Evolutionary conservation across 2,888 invertebrate genomes (phyloP).

Genomic region (Artemia sinica): DNA sequence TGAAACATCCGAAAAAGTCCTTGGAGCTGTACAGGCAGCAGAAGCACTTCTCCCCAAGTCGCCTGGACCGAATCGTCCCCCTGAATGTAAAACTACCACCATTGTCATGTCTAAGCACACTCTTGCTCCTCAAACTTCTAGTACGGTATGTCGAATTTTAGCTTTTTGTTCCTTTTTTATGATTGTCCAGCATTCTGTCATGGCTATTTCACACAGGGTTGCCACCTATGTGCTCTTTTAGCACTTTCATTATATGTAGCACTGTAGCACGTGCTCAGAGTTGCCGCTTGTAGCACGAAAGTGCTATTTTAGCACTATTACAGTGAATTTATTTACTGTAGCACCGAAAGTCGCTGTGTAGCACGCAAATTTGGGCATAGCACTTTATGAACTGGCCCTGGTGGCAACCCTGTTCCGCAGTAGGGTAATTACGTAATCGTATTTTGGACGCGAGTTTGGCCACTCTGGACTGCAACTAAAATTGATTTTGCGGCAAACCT

Average conservation of each 20-base stretch:
- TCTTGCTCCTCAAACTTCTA: constrained; percentile 47
- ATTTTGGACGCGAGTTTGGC: too few relatives aligned
- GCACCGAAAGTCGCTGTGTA: too few relatives aligned
- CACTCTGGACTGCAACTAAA: too few relatives aligned
- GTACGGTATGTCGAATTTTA: constrained; percentile 37
- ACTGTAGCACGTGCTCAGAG: not conserved
- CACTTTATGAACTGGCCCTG: too few relatives aligned
- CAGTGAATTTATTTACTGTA: too few relatives aligned
- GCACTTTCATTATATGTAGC: too few relatives aligned
- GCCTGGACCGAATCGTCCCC: constrained; percentile 39
- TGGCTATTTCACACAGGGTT: not conserved
- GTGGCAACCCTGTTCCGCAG: too few relatives aligned
- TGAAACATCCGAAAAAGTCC: constrained; percentile 39
- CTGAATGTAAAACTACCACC: constrained; percentile 65
- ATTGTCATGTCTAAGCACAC: constrained; percentile 88
- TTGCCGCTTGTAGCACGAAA: not conserved
- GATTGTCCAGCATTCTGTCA: not conserved
- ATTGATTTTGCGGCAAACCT: too few relatives aligned
- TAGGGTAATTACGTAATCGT: too few relatives aligned
- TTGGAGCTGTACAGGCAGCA: constrained; percentile 76
- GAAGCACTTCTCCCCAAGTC: constrained; percentile 65
- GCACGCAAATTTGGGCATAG: too few relatives aligned
- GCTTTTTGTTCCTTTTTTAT: not conserved
- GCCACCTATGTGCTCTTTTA: too few relatives aligned
- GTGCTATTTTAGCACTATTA: too few relatives aligned